Conservation (phyloP, 1,140 invertebrate genomes). For the Aphidius gifuensis region DNA sequence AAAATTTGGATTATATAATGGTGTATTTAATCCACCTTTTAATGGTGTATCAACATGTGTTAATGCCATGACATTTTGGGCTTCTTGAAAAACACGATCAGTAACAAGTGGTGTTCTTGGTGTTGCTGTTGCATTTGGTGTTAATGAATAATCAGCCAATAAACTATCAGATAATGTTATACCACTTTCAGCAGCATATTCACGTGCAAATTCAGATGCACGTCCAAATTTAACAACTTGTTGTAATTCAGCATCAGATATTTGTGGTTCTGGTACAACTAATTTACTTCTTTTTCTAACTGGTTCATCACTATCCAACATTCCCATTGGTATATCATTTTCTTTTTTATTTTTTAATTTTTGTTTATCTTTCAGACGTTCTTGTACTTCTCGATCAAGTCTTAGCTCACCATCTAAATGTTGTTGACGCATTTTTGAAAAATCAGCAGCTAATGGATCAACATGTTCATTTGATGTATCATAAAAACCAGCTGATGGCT, state of each 20-base stretch:
- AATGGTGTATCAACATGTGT: slow-evolving; percentile 96
- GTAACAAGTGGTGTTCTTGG: slow-evolving; percentile 80
- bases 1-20: slow-evolving; percentile 86
- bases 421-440: slow-evolving; percentile 84
- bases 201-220: slow-evolving; percentile 89
- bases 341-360: slow-evolving; percentile 94
- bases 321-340: slow-evolving; percentile 90
- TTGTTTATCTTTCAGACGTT: slow-evolving; percentile 85
- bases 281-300: slow-evolving; percentile 92
- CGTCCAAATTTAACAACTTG: slow-evolving; percentile 96
- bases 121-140: slow-evolving; percentile 73
- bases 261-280: slow-evolving; percentile 94
- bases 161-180: slow-evolving; percentile 79
- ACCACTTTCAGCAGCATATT: slow-evolving; percentile 83
- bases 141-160: slow-evolving; percentile 87
- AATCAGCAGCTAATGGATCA: slow-evolving; percentile 86
- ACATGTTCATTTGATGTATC: slow-evolving; percentile 87
- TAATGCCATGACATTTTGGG: slow-evolving; percentile 97
- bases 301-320: slow-evolving; percentile 87
- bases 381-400: slow-evolving; percentile 84
- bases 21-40: slow-evolving; percentile 94
- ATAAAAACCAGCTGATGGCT: slow-evolving; percentile 87
- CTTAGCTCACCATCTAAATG: slow-evolving; percentile 89
- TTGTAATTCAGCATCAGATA: slow-evolving; percentile 85
- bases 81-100: slow-evolving; percentile 82